These are phyloP conservation scores for Mesitornis unicolor DNA, from an alignment of 2,113 vertebrate genomes.

Conservation along the genomic window DNA sequence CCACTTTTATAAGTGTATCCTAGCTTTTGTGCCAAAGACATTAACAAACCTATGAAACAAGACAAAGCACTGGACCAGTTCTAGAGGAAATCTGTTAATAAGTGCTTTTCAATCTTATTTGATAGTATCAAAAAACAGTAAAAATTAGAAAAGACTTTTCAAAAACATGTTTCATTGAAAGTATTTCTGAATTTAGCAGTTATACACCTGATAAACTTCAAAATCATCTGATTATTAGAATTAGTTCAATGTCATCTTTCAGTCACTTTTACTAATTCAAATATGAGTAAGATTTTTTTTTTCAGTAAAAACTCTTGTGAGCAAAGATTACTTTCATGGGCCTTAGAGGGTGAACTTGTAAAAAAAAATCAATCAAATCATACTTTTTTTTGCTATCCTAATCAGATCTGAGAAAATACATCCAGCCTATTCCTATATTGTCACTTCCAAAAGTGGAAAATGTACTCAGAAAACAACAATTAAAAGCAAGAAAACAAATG, in stretches of 20 bases:
- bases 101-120: background rate
- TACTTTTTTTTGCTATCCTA: background rate
- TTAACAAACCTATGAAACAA: background rate
- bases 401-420: background rate
- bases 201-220: background rate
- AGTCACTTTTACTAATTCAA: background rate
- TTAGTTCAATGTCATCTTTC: background rate
- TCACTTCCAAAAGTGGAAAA: background rate
- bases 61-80: background rate
- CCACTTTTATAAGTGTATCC: background rate
- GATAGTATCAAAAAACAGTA: background rate
- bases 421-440: background rate
- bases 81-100: background rate
- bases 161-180: background rate
- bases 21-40: background rate
- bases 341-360: background rate
- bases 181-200: background rate
- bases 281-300: background rate
- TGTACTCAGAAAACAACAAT: background rate
- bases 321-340: background rate
- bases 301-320: background rate
- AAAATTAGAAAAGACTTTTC: background rate
- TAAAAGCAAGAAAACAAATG: background rate
- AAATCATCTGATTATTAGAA: background rate
- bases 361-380: background rate